Base-by-base conservation (phyloP, 2,888 invertebrate species). In the Lacanobia oleracea region DNA sequence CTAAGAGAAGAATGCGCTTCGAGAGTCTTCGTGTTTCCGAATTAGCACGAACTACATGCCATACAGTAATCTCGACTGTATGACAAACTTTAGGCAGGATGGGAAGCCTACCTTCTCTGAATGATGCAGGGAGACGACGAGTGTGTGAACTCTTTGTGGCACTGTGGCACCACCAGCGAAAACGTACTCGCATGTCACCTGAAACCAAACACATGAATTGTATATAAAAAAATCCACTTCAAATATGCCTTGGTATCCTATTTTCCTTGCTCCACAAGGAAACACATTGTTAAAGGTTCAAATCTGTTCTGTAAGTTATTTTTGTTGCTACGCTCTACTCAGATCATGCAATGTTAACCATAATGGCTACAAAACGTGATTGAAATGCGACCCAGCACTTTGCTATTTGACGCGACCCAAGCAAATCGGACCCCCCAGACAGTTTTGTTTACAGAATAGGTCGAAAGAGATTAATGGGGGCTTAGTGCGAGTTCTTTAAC, bases 111-210 rank as follows among this genome's bases (percentile, higher is more conserved):
- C 96, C 94, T 99, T 98, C 86, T 99, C 99, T 82, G 98, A 99
- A 94, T 99, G 99, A 93, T 99, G 99, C 65, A 99, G 96, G 1
- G 99, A 99, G n/a, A 99, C 98, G 18, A 99, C 99, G 43, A 99
- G 98, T 48, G 99, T 99, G 96, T 99, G 99, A 21, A 99, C 99
- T 88, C 99, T 97, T 81, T 98, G 97, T 0, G 99, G 99, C 66
- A 99, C 97, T 86, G 99, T 99, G 18, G 99, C 99, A 62, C 99
- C 99, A 86, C 98, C 97, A 66, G 98, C 97, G 93, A 99, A 98
- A 56, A 97, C 96, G 93, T 99, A 99, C 94, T 99, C 99, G 89
- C 99, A 98, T 63, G 99, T 99, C 62, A 99, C 99, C 99, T 99
- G 90, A 43, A 94, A 88, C 79, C 79, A 86, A 81, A 53, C 27